Evolutionary conservation across 2,888 invertebrate genomes (phyloP), one percentile per base, ranked within the genome.

Genomic region (Cloeon dipterum): DNA sequence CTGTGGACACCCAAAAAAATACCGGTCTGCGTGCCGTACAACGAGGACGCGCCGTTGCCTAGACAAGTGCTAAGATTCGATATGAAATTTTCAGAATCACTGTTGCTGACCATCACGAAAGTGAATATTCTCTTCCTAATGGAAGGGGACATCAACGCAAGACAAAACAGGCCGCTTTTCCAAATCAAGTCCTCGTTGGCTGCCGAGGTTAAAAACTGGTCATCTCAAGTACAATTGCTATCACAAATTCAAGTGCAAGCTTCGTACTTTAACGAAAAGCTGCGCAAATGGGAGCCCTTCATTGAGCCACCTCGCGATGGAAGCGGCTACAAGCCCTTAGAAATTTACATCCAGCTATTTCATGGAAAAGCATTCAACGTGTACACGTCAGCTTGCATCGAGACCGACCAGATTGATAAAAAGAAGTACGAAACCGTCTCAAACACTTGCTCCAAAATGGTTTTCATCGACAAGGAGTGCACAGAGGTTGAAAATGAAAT

Each of bases 261-360:
- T 3, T 63, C 64, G 19, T 74, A 70, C 49, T 78, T 70, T 54
- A 78, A 79, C 52, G 70, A 74, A 46, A 62, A 64, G 32, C 56
- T 70, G 35, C 66, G 67, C 35, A 65, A 65, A 7, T 89, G 88
- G 88, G 86, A 89, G 50, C 86, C 86, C 0, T 53, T 88, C 2
- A 53, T 85, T 2, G 85, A 85, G 46, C n/a, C n/a, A n/a, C n/a
- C n/a, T n/a, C n/a, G n/a, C n/a, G n/a, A n/a, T n/a, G n/a, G n/a
- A n/a, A n/a, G n/a, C n/a, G n/a, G n/a, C n/a, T 78, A 82, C 0
- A 61, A 68, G 39, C 74, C 78, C 0, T 81, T 76, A 74, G 74
- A 77, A 49, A 54, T 78, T 13, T 59, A 66, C 16, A 60, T 76
- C 36, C 74, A 70, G 48, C 55, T 56, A 39, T 56, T 58, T 36